Evolutionary conservation across 2,113 vertebrate species (phyloP), one percentile per base, ranked within the genome.

Genomic region (Neolamprologus tretocephalus): DNA sequence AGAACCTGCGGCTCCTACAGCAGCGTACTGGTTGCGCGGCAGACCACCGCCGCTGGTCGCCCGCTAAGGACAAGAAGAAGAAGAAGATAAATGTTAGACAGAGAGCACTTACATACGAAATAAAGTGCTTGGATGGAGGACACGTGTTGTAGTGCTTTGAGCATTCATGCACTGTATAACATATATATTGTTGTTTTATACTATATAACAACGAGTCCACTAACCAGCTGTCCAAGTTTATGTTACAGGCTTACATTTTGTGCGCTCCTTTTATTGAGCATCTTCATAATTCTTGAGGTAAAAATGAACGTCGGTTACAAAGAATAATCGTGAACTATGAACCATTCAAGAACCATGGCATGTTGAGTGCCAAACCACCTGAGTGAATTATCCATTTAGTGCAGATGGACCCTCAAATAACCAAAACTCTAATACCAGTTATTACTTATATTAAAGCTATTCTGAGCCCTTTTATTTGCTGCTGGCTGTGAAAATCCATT

Each of bases 371-470:
- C 13, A 8, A 80, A 86, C 16, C 14, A 68, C 83, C n/a, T 40
- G 37, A 68, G 75, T 17, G 7, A 58, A 82, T 73, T 73, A 54
- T 57, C 6, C 26, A 45, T 85, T 85, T 45, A 55, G 23, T 37
- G 37, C 31, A 61, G 63, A 9, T 68, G 37, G n/a, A 47, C 28
- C 19, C 47, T 79, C 6, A 78, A 80, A 45, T 55, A 79, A 82
- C 37, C 35, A 13, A 58, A 31, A n/a, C 12, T 81, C 37, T 81
- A 42, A 58, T 17, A 11, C 8, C 57, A 55, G 51, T 82, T 63
- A 86, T 88, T 75, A 55, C 45, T 83, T 61, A 49, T 86, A 89
- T 14, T 85, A 40, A 85, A 84, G 73, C 87, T 85, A 23, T 83
- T 81, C 0, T 47, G 31, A 84, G 86, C 71, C 80, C 6, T 17